phyloP scores from a whole-genome alignment of 1,140 invertebrate genomes.

The Lucilia sericata region DNA sequence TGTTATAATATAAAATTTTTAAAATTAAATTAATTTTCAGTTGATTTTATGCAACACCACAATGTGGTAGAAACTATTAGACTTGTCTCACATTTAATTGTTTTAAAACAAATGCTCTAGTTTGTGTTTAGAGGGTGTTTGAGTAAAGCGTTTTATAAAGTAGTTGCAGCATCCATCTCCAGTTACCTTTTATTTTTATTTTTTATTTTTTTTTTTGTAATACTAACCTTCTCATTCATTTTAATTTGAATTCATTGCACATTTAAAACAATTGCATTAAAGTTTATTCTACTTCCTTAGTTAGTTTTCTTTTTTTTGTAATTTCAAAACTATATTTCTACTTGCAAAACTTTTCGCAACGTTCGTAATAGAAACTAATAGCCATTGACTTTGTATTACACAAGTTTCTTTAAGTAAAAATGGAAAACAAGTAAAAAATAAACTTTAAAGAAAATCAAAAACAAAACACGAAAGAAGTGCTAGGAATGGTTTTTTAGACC shows the following conservation, averaged over 20 bases:
- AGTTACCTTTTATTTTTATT: no score
- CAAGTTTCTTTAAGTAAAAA: not conserved
- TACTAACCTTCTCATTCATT: not conserved
- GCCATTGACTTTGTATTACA: slow-evolving; percentile 20
- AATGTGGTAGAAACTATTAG: not conserved
- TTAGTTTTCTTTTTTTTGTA: not conserved
- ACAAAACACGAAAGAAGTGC: not conserved
- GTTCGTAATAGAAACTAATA: slow-evolving; percentile 27
- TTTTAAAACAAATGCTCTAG: no score
- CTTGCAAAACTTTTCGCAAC: not conserved
- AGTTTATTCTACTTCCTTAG: slow-evolving; percentile 1
- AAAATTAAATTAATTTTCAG: not conserved
- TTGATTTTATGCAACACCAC: slow-evolving; percentile 11
- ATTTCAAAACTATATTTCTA: not conserved
- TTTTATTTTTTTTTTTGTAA: no score
- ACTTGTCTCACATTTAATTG: not conserved
- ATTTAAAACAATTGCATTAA: slow-evolving; percentile 20
- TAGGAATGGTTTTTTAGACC: not conserved
- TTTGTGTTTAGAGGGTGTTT: no score
- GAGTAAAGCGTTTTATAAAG: no score
- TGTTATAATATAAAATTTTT: not conserved
- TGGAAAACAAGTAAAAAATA: no score
- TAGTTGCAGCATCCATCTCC: no score
- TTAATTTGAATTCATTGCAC: slow-evolving; percentile 19
- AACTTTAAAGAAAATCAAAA: not conserved